Evolutionary conservation across 2,797 vertebrate genomes (phyloP).

Genomic region (Myripristis murdjan): DNA sequence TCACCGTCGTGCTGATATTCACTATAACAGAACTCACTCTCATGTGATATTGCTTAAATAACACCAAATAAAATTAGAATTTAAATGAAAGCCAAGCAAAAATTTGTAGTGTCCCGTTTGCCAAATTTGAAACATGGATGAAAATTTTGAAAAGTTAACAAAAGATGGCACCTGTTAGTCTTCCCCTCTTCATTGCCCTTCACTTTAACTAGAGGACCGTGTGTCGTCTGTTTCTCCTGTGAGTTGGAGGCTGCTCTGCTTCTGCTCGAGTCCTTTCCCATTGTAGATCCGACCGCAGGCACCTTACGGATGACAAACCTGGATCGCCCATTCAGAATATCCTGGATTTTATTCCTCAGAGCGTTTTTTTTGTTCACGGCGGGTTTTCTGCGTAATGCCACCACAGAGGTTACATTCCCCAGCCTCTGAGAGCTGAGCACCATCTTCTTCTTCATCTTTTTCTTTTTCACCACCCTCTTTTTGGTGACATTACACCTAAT

Average conservation of each 20-base stretch:
- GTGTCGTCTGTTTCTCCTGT: conserved; percentile 31
- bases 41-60: too few species aligned
- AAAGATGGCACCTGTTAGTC: conserved; percentile 58
- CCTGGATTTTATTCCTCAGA: conserved; percentile 82
- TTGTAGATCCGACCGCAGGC: conserved; percentile 20
- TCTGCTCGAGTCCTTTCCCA: conserved; percentile 8
- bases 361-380: conserved; percentile 77
- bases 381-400: conserved; percentile 50
- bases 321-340: conserved; percentile 83
- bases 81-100: conserved; percentile 18
- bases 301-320: conserved; percentile 85
- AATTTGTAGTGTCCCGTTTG: neutral
- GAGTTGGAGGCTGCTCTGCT: conserved; percentile 20
- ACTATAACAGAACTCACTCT: too few species aligned
- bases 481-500: conserved; percentile 79
- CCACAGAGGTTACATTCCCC: conserved; percentile 65
- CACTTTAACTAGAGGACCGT: conserved; percentile 28
- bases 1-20: too few species aligned
- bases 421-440: conserved; percentile 65
- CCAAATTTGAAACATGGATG: neutral
- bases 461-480: conserved; percentile 79
- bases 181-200: conserved; percentile 34
- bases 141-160: neutral
- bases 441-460: conserved; percentile 68
- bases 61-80: neutral